A percentile compares a stretch with the other conserved stretches of the same genome.
These are phyloP conservation scores for Drosophila pandora DNA, from an alignment of 1,140 invertebrate species.

Conservation along the genomic window DNA sequence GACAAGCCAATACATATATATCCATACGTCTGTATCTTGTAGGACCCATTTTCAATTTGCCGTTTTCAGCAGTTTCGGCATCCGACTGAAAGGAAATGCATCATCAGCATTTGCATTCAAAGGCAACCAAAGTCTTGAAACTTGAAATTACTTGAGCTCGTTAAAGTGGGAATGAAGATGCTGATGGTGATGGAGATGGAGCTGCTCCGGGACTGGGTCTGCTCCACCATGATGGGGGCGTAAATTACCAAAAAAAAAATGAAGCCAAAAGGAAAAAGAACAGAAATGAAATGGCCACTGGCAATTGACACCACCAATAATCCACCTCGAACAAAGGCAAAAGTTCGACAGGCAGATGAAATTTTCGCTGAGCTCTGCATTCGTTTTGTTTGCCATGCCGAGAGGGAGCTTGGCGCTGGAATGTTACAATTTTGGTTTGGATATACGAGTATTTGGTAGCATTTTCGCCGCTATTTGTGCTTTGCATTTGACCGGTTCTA, in stretches of 20 bases:
- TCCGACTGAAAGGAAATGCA: conserved; percentile 72
- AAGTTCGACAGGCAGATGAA: conserved; percentile 61
- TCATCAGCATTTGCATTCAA: conserved; percentile 76
- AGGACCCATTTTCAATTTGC: conserved; percentile 78
- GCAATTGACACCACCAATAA: conserved; percentile 81
- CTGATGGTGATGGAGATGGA: conserved; percentile 20
- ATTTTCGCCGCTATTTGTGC: conserved; percentile 31
- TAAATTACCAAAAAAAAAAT: conserved; percentile 72
- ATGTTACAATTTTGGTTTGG: conserved; percentile 24
- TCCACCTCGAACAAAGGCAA: conserved; percentile 43
- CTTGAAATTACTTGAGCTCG: conserved; percentile 73
- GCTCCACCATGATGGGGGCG: conserved; percentile 26
- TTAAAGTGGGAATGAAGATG: conserved; percentile 37
- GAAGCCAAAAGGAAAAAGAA: conserved; percentile 10
- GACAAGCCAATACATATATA: conserved; percentile 9
- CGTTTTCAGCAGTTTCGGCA: conserved; percentile 58
- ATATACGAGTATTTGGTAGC: conserved; percentile 21
- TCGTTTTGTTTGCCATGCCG: conserved; percentile 63
- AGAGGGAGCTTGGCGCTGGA: conserved; percentile 20
- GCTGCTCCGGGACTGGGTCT: conserved; percentile 3
- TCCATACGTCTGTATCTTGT: conserved; percentile 40
- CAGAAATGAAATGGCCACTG: conserved; percentile 69
- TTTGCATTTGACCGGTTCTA: conserved; percentile 53
- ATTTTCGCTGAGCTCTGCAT: conserved; percentile 70
- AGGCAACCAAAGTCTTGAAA: conserved; percentile 46